These are phyloP conservation scores for Hirtodrosophila cameraria DNA, from an alignment of 2,888 invertebrate species.

Conservation along the genomic window DNA sequence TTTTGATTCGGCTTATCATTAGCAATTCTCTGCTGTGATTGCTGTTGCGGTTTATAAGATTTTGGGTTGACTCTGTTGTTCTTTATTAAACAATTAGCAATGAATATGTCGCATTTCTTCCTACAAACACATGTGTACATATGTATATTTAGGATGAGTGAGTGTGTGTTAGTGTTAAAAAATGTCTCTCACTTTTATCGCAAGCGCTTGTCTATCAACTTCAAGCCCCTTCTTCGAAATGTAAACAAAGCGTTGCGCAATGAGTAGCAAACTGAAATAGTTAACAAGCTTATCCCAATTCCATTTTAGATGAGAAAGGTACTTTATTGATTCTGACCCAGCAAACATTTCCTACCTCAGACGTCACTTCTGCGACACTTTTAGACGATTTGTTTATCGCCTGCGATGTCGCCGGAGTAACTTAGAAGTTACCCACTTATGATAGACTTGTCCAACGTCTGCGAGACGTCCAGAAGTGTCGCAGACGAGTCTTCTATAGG, in stretches of 20 bases:
- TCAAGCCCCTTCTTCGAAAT: slow-evolving; percentile 1
- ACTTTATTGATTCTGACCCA: background rate
- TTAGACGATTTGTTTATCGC: too few relatives aligned
- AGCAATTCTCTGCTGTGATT: slow-evolving; percentile 26
- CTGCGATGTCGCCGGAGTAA: too few relatives aligned
- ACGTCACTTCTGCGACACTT: slow-evolving; percentile 8
- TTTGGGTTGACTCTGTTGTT: slow-evolving; percentile 43
- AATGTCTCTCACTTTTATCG: slow-evolving; percentile 4
- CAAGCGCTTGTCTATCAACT: slow-evolving; percentile 16
- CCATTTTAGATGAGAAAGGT: slow-evolving; percentile 16
- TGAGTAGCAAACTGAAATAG: slow-evolving; percentile 3
- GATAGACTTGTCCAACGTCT: too few relatives aligned
- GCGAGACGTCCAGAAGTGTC: too few relatives aligned
- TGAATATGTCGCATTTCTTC: slow-evolving; percentile 29
- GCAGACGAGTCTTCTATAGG: too few relatives aligned
- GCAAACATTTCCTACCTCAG: too few relatives aligned
- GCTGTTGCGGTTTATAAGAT: slow-evolving; percentile 16
- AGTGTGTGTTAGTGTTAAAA: slow-evolving; percentile 12
- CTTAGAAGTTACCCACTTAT: too few relatives aligned
- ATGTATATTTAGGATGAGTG: background rate
- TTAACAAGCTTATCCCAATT: slow-evolving; percentile 9
- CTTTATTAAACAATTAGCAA: slow-evolving; percentile 63
- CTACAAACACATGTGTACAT: background rate
- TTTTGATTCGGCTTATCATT: slow-evolving; percentile 50
- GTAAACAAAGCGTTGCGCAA: slow-evolving; percentile 31